These are phyloP conservation scores for Trachelus stipa DNA, from an alignment of 2,888 invertebrate genomes.

Conservation along the genomic window DNA sequence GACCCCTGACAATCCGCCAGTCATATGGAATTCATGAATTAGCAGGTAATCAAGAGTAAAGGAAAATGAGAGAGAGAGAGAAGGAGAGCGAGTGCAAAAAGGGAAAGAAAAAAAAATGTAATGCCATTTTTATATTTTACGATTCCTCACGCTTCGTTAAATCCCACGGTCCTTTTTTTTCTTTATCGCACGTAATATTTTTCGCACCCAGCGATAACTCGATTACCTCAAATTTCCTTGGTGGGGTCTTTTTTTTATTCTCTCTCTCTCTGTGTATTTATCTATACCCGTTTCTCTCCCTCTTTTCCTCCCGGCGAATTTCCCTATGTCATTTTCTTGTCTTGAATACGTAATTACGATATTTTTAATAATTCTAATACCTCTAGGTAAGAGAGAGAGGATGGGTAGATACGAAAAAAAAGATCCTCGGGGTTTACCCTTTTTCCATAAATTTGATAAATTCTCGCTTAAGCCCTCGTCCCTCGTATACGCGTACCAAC, in stretches of 20 bases:
- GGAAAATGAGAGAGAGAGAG: not conserved
- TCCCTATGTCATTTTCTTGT: not conserved
- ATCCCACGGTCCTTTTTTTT: not conserved
- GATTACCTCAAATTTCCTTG: conserved; percentile 3
- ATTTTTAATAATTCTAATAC: not conserved
- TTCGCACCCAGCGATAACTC: not conserved
- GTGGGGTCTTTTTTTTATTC: not conserved
- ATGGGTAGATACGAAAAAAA: not conserved
- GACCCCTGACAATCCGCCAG: not conserved
- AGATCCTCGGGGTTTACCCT: not conserved
- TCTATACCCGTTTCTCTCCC: not conserved
- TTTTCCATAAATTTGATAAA: not conserved
- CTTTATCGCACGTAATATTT: not conserved
- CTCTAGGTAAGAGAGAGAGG: too few relatives aligned
- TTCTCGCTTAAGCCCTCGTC: not conserved
- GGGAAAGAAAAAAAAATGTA: not conserved
- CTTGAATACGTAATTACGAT: not conserved
- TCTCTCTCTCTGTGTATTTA: not conserved
- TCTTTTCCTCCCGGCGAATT: not conserved
- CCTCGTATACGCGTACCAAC: not conserved
- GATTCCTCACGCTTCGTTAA: not conserved
- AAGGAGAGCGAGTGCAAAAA: not conserved
- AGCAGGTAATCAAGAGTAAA: not conserved
- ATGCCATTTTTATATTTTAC: not conserved
- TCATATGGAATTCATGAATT: not conserved